Evolutionary conservation across 2,113 vertebrate genomes (phyloP), one percentile per base, ranked within the genome.

Genomic region (Phodopus roborovskii): DNA sequence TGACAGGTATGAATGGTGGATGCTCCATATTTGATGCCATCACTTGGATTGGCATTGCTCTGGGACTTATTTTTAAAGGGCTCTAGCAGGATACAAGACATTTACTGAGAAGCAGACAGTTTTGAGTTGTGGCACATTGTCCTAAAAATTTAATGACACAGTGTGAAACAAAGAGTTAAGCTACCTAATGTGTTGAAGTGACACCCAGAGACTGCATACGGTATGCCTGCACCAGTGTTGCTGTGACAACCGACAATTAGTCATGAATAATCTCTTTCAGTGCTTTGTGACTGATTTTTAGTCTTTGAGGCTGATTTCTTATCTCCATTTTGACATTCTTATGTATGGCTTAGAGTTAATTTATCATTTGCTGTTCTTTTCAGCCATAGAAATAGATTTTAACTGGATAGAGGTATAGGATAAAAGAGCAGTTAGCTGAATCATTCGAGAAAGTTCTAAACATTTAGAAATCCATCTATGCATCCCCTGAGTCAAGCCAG

Each of bases 341-440:
- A 0, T 17, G 9, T n/a, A 26, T 15, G 68, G 30, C 33, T 48
- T 58, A 20, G 16, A 93, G 33, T 92, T 30, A 78, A 39, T 30
- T 89, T 75, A 33, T 48, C n/a, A 42, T 56, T 68, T 50, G 30
- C 66, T 64, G 11, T 88, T 91, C 62, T 88, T 97, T 94, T 81
- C 9, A 58, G 22, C 28, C 5, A 6, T 73, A 24, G 56, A 42
- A 78, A n/a, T 70, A 75, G 81, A 68, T 45, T 53, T 60, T 77
- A 85, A n/a, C 85, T 45, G 28, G 87, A 36, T 77, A 24, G 26
- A 42, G 36, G 26, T 68, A 3, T 26, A 20, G 48, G 33, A 2
- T 84, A 42, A 58, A 58, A 78, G 17, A 50, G 19, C 45, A 36
- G 11, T 62, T 10, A 19, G 22, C 10, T 64, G 0, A 39, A 9